phyloP scores from a whole-genome alignment of 1,140 invertebrate genomes.

The Cotesia typhae region DNA sequence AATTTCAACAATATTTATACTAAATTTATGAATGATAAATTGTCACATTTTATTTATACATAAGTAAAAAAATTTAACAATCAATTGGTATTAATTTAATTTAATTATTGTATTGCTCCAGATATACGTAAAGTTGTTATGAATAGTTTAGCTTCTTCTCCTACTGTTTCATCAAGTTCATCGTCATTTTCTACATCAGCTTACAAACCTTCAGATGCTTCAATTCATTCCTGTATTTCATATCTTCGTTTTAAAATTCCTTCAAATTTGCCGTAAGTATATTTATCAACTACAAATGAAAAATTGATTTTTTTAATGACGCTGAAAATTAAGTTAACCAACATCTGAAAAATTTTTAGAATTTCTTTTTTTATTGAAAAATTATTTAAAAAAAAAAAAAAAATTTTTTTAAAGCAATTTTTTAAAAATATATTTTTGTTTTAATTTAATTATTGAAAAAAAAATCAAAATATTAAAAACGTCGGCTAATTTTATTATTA shows the following conservation, averaged over 20 bases:
- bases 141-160: conserved; percentile 25
- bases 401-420: too few relatives aligned
- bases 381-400: too few relatives aligned
- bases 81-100: neutral
- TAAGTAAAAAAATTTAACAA: neutral
- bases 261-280: conserved; percentile 18
- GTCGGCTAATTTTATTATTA: too few relatives aligned
- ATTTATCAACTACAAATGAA: neutral
- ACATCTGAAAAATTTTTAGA: neutral
- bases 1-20: too few relatives aligned
- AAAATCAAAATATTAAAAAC: too few relatives aligned
- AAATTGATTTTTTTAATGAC: too few relatives aligned
- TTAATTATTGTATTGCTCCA: conserved; percentile 7
- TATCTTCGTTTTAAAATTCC: conserved; percentile 11
- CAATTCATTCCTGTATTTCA: conserved; percentile 17
- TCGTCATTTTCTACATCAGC: neutral
- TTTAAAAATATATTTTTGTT: too few relatives aligned
- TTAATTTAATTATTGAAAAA: too few relatives aligned
- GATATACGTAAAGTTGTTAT: conserved; percentile 28
- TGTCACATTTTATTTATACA: neutral
- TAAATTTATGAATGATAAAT: too few relatives aligned
- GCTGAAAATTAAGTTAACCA: too few relatives aligned
- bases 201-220: neutral
- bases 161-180: conserved; percentile 16
- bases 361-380: too few relatives aligned